Base-by-base conservation (phyloP, 2,888 invertebrate genomes). In the Drosophila anomelani region DNA sequence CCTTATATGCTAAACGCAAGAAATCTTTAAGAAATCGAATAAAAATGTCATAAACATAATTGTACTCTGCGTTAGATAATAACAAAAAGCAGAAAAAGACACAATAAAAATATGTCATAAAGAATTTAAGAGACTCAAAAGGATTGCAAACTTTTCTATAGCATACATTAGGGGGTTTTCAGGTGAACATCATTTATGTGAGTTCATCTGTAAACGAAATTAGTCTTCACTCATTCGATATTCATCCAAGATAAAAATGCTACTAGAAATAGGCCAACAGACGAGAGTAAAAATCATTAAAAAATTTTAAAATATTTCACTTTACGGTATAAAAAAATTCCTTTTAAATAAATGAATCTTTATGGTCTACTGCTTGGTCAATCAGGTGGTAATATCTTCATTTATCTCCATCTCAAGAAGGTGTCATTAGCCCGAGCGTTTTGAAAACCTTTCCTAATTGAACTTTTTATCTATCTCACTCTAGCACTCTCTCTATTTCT, bases 41-140 rank as follows among this genome's bases (percentile, higher is more conserved):
- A 88, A 88, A 86, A 79, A 56, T 76, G 74, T 76, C 88, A 83
- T 84, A 88, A 88, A 84, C 81, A 84, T 88, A 84, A 84, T 84
- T 84, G 86, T 84, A 77, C 44, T 58, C 64, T 67, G 60, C 20
- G 34, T 34, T 9, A 36, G 9, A 36, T 20, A 51, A 51, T 20
- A 49, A 51, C 6, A 43, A 63, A 53, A 71, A 46, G 26, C 26
- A 5, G 5, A 26, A 26, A 26, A 26, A 26, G 51, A 44, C 29
- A 57, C 62, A 66, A 58, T 66, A 76, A 67, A 55, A 62, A 58
- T 43, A 26, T 39, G 23, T 13, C 49, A 78, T 47, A 47, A 73
- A 60, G 44, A 23, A 41, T 41, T 55, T 43, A 29, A 36, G 10
- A 9, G 43, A 26, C 51, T 26, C 49, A 56, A 55, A 55, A 46